These are phyloP conservation scores for Cygnus atratus DNA, from an alignment of 2,113 vertebrate species.

Conservation along the genomic window DNA sequence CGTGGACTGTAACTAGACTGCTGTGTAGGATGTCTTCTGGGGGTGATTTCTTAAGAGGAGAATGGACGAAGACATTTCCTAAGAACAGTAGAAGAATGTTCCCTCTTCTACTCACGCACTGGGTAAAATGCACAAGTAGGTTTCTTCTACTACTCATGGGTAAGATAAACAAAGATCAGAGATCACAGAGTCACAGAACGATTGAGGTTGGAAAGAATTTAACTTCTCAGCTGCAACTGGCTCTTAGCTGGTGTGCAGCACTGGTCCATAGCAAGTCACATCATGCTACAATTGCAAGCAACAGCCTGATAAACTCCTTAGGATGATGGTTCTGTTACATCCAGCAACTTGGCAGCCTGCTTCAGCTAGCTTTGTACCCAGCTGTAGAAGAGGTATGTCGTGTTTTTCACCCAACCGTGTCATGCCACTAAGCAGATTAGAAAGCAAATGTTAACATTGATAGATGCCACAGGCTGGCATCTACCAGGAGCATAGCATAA, in stretches of 20 bases:
- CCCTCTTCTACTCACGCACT: not conserved
- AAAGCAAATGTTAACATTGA: not conserved
- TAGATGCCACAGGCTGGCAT: not conserved
- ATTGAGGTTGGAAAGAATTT: not conserved
- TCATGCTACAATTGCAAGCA: not conserved
- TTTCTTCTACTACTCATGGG: not conserved
- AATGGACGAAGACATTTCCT: not conserved
- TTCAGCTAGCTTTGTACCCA: accelerated
- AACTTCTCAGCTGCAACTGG: not conserved
- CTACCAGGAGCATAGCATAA: not conserved
- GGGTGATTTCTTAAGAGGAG: not conserved
- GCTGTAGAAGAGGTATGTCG: not conserved
- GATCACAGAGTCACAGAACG: not conserved
- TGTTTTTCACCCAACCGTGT: not conserved
- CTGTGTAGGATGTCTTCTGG: not conserved
- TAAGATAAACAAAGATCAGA: not conserved
- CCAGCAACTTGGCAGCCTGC: not conserved
- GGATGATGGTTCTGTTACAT: not conserved
- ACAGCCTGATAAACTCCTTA: not conserved
- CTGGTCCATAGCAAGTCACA: not conserved
- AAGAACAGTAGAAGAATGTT: not conserved
- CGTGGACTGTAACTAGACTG: not conserved
- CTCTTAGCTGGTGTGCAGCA: not conserved
- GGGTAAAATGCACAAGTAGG: not conserved
- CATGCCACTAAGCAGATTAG: not conserved